Conservation (phyloP, 2,888 invertebrate species). For the Vesta saturnalis region DNA sequence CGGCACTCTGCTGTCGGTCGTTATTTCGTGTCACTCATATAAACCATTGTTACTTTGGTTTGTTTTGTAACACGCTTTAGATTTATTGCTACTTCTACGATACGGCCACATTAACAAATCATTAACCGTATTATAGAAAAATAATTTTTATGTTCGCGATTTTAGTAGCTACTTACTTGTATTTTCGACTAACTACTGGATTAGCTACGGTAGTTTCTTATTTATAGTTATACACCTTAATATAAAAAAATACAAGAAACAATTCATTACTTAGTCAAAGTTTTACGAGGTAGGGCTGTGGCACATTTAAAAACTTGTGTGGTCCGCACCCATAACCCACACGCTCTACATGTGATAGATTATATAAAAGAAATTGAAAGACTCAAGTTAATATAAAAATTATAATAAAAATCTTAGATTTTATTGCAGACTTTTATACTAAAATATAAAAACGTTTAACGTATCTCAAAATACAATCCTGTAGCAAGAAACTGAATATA, state of each 20-base stretch:
- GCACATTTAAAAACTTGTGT: not conserved
- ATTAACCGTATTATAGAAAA: conserved; percentile 31
- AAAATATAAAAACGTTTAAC: no score
- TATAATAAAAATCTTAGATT: not conserved
- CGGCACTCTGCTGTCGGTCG: conserved; percentile 45
- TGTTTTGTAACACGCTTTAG: conserved; percentile 60
- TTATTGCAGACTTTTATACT: not conserved
- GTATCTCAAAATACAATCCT: no score
- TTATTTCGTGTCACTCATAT: conserved; percentile 62
- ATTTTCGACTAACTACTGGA: no score
- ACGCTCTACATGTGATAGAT: conserved; percentile 1
- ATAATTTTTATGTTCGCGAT: not conserved
- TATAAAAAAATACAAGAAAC: not conserved
- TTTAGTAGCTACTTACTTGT: not conserved
- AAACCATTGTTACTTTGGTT: conserved; percentile 60
- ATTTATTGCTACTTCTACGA: conserved; percentile 56
- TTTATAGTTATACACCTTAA: not conserved
- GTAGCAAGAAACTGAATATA: no score
- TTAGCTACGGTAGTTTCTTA: not conserved
- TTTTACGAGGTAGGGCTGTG: conserved; percentile 1
- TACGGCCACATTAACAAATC: conserved; percentile 37
- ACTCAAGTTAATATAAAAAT: not conserved
- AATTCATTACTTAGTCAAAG: not conserved
- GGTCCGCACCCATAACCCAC: not conserved
- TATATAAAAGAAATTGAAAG: conserved; percentile 1